phyloP scores from a whole-genome alignment of 2,113 vertebrate genomes.

The Mastomys coucha region DNA sequence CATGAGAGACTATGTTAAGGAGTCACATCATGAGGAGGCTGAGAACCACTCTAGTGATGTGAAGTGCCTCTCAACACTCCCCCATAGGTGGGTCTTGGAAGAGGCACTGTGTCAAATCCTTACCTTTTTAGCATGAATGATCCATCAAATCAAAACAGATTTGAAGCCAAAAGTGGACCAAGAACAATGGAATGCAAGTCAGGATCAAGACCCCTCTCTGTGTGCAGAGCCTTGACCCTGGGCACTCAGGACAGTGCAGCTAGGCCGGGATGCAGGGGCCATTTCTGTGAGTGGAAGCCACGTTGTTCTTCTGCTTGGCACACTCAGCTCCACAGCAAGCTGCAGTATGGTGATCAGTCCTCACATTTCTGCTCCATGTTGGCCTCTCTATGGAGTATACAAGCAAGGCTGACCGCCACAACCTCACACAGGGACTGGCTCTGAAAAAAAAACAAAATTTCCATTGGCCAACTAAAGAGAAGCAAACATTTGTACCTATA shows the following conservation, averaged over 20 bases:
- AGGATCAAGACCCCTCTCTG: fast-evolving
- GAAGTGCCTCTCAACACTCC: neutral
- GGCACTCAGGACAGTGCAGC: neutral
- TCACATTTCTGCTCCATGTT: neutral
- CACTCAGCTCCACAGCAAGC: neutral
- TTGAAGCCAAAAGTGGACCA: neutral
- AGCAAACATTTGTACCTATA: neutral
- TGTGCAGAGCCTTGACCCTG: neutral
- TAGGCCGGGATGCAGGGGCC: fast-evolving
- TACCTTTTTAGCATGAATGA: neutral
- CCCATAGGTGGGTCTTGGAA: neutral
- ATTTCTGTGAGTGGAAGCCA: fast-evolving
- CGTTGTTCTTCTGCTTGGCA: neutral
- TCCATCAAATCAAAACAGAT: neutral
- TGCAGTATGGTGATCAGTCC: neutral
- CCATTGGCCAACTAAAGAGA: neutral
- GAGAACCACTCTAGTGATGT: neutral
- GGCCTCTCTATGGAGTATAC: neutral
- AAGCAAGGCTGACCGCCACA: neutral
- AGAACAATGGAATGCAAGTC: neutral
- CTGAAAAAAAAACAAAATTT: neutral
- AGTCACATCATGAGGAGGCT: neutral
- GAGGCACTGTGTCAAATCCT: neutral
- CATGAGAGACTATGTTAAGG: neutral
- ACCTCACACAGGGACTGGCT: neutral